Evolutionary conservation across 2,113 vertebrate species (phyloP).

Genomic region (Amazona guildingii): DNA sequence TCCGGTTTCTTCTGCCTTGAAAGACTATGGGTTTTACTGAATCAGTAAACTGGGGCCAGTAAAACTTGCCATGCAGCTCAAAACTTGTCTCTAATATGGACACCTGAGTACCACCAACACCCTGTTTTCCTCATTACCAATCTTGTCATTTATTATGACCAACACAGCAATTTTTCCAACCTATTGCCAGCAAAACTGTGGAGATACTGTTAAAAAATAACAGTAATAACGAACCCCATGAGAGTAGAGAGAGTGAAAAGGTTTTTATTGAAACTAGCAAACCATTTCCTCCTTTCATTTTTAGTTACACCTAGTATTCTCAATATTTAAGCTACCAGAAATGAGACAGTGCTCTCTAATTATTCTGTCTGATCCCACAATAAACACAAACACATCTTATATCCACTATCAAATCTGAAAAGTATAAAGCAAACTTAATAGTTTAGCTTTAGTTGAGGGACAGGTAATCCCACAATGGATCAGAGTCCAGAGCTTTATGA

Average conservation of each 20-base stretch:
- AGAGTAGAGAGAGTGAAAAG: background rate
- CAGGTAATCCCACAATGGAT: background rate
- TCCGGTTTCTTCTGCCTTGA: background rate
- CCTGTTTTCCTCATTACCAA: background rate
- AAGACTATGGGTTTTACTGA: background rate
- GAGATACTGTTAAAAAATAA: background rate
- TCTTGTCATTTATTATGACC: background rate
- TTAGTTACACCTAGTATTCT: background rate
- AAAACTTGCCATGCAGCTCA: background rate
- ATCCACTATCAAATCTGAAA: background rate
- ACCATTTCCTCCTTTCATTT: background rate
- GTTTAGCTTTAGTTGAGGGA: background rate
- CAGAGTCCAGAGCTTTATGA: background rate
- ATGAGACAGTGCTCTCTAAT: background rate
- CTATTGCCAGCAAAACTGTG: background rate
- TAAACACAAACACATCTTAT: background rate
- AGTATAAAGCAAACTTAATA: background rate
- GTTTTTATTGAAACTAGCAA: background rate
- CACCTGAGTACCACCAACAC: background rate
- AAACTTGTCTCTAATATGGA: background rate
- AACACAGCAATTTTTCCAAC: background rate
- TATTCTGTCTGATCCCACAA: background rate
- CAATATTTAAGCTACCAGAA: background rate
- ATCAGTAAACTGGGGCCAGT: background rate
- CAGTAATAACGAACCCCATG: background rate